These are phyloP conservation scores for Megaceryle maxima DNA, from an alignment of 2,113 vertebrate genomes.

Conservation along the genomic window DNA sequence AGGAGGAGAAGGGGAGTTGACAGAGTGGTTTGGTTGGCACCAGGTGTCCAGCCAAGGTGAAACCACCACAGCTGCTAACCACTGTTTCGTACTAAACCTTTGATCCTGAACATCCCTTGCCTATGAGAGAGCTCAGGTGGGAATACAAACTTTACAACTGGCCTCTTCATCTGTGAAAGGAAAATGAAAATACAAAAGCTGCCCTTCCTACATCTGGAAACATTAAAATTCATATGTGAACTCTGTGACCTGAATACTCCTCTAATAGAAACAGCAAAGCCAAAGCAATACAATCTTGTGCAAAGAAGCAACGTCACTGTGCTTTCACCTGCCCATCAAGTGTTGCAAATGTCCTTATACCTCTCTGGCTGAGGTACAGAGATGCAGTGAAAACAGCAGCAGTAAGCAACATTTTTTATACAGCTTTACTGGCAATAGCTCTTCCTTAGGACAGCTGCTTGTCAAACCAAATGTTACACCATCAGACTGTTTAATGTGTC, in stretches of 20 bases:
- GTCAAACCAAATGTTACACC: not conserved
- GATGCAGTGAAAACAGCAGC: not conserved
- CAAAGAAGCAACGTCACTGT: not conserved
- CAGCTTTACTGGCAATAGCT: not conserved
- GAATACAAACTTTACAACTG: not conserved
- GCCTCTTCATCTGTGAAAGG: not conserved
- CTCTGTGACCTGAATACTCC: not conserved
- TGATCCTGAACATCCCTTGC: not conserved
- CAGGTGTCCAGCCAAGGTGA: too few species aligned
- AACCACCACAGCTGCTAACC: not conserved
- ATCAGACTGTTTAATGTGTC: not conserved
- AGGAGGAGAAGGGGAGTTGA: too few species aligned
- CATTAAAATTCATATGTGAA: not conserved
- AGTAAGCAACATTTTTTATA: not conserved
- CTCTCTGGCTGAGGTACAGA: not conserved
- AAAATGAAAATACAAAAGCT: not conserved
- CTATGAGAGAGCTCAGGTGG: accelerated
- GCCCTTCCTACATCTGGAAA: not conserved
- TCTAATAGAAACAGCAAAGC: not conserved
- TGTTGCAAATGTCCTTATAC: not conserved
- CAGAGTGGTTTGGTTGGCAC: too few species aligned
- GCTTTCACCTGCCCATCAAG: not conserved
- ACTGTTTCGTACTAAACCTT: not conserved
- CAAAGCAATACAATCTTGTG: not conserved
- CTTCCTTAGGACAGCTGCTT: not conserved